Percentiles rank a stretch among this genome's conserved stretches.
phyloP scores from a whole-genome alignment of 2,797 vertebrate genomes.

The Avahi laniger region DNA sequence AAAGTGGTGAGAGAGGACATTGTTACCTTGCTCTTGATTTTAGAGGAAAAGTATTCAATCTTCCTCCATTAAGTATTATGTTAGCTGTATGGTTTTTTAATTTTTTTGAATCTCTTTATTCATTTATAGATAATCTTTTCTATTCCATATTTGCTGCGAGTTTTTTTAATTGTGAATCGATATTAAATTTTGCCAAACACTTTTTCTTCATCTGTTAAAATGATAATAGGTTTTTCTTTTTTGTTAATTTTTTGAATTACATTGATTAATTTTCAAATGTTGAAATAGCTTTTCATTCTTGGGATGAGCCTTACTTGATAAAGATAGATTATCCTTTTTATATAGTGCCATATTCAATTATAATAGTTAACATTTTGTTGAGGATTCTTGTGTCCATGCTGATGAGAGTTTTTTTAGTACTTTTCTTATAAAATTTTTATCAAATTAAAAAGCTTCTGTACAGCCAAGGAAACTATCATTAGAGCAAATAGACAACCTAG shows the following conservation, averaged over 20 bases:
- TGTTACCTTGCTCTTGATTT: not conserved
- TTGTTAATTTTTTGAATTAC: not conserved
- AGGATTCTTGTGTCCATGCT: not conserved
- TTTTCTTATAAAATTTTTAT: not conserved
- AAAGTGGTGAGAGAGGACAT: not conserved
- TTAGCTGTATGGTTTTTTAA: not conserved
- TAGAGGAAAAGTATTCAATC: not conserved
- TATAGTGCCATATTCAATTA: not conserved
- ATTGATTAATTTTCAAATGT: not conserved
- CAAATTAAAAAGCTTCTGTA: too few species aligned
- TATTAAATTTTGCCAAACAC: not conserved
- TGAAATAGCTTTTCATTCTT: not conserved
- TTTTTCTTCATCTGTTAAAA: not conserved
- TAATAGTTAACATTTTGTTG: not conserved
- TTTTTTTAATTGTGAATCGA: not conserved
- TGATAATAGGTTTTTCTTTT: not conserved
- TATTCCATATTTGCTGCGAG: not conserved
- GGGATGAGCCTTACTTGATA: not conserved
- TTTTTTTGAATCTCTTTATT: not conserved
- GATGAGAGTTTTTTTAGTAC: not conserved
- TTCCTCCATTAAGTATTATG: not conserved
- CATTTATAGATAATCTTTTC: not conserved
- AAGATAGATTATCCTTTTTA: not conserved
- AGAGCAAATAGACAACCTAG: too few species aligned
- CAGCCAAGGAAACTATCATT: too few species aligned